Base-by-base conservation (phyloP, 2,888 invertebrate genomes). In the Drepana falcataria region DNA sequence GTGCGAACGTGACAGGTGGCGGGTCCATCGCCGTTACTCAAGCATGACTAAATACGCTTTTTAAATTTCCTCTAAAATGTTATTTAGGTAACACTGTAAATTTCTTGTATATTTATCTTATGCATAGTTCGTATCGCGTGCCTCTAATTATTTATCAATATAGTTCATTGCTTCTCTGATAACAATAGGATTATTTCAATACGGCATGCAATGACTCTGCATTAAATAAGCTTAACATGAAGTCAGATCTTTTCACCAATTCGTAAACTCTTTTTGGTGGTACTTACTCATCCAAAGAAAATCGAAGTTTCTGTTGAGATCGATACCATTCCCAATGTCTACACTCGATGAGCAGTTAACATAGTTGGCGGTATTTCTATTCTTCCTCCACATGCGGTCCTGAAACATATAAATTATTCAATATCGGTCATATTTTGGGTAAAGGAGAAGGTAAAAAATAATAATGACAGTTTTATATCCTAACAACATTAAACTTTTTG, bases 351-450 rank as follows among this genome's bases (percentile, higher is more conserved):
- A 47, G n/a, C 80, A 78, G 0, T 58, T 53, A 1, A 66, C 66
- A 53, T 60, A 54, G 40, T 72, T 69, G 0, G 55, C 53, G 0
- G 51, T 63, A 34, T 68, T 73, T 48, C 77, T 83, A 0, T 94
- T 94, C 73, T 95, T 95, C 2, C 95, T 90, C 95, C 95, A 95
- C 81, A 95, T 75, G 63, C 95, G 92, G 72, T 85, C 94, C 96
- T 60, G 94, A 33, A 94, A 79, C 93, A 37, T 59, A 33, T 2
- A 52, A 54, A 7, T 44, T 40, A 41, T 52, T 49, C 4, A 51
- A 4, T 2, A 40, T 51, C 6, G 35, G 48, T 33, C 33, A 35
- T 21, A 34, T 48, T 49, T 37, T 35, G 35, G 35, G 6, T 7
- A 53, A 3, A 37, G 48, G 7, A 35, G 4, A 9, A 35, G 34